Conservation (phyloP, 2,888 invertebrate genomes). For the Cataglyphis altisquamis region DNA sequence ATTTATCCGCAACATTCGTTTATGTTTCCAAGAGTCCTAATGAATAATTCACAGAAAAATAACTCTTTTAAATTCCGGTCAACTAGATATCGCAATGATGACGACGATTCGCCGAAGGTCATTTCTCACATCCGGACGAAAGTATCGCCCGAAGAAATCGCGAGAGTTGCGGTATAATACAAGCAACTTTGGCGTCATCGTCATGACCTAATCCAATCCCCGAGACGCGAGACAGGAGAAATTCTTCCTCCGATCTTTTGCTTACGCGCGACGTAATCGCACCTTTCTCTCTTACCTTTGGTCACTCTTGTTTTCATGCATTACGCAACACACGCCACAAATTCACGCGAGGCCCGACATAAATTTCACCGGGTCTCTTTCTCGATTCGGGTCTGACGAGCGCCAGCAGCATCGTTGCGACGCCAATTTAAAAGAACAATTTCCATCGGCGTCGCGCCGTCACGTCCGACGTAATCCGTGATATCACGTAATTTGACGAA, state of each 20-base stretch:
- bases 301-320: conserved; percentile 70
- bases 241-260: conserved; percentile 79
- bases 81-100: neutral
- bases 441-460: neutral
- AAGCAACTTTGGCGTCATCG: conserved; percentile 51
- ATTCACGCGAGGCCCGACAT: conserved; percentile 65
- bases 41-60: conserved; percentile 1
- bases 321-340: conserved; percentile 69
- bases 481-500: conserved; percentile 21
- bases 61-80: neutral
- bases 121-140: neutral
- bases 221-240: conserved; percentile 65
- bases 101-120: neutral
- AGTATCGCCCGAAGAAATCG: neutral
- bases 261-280: conserved; percentile 80
- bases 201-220: conserved; percentile 78
- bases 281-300: conserved; percentile 77
- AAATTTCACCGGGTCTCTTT: conserved; percentile 72
- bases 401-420: neutral
- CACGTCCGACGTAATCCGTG: conserved; percentile 14
- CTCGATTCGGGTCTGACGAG: neutral
- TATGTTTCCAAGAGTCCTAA: neutral
- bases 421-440: conserved; percentile 48
- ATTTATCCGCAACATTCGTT: neutral
- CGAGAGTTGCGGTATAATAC: conserved; percentile 2